A percentile compares a stretch with the other conserved stretches of the same genome.
phyloP scores from a whole-genome alignment of 2,888 invertebrate species.

The Epicampocera succincta region DNA sequence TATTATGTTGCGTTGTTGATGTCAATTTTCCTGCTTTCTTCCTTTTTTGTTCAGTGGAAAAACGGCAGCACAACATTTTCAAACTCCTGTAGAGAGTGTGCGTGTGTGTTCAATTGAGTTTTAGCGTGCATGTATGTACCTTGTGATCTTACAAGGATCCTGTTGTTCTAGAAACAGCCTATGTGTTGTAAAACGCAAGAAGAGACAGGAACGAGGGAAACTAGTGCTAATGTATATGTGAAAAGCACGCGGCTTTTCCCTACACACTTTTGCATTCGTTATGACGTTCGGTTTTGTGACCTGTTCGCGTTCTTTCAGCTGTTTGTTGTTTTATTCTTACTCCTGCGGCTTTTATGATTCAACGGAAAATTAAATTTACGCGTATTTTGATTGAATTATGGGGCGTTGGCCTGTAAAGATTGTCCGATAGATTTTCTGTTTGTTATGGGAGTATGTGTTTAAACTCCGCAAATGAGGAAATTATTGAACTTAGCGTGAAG shows the following conservation, averaged over 20 bases:
- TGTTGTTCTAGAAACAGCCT: conserved; percentile 10
- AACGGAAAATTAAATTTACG: conserved; percentile 66
- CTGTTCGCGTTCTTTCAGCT: conserved; percentile 53
- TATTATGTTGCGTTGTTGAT: not conserved
- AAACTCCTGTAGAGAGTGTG: conserved; percentile 57
- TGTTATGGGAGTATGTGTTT: conserved; percentile 36
- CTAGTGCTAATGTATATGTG: not conserved
- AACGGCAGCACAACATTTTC: conserved; percentile 56
- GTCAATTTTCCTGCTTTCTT: conserved; percentile 30
- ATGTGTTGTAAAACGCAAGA: too few relatives aligned
- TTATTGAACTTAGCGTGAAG: not conserved
- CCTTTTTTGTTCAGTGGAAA: conserved; percentile 39
- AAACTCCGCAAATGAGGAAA: not conserved
- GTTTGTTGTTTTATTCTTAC: conserved; percentile 41
- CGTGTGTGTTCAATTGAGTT: not conserved
- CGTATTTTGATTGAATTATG: too few relatives aligned
- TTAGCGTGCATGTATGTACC: not conserved
- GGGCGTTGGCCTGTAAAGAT: conserved; percentile 45
- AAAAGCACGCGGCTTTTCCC: conserved; percentile 48
- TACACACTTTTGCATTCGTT: conserved; percentile 38
- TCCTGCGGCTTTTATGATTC: conserved; percentile 71
- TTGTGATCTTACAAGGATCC: conserved; percentile 56
- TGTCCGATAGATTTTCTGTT: conserved; percentile 67
- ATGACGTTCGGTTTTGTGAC: conserved; percentile 18
- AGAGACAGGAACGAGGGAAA: conserved; percentile 7